A percentile compares a stretch with the other conserved stretches of the same genome.
Conservation (phyloP, 2,888 invertebrate genomes). For the Geotrupes spiniger region DNA sequence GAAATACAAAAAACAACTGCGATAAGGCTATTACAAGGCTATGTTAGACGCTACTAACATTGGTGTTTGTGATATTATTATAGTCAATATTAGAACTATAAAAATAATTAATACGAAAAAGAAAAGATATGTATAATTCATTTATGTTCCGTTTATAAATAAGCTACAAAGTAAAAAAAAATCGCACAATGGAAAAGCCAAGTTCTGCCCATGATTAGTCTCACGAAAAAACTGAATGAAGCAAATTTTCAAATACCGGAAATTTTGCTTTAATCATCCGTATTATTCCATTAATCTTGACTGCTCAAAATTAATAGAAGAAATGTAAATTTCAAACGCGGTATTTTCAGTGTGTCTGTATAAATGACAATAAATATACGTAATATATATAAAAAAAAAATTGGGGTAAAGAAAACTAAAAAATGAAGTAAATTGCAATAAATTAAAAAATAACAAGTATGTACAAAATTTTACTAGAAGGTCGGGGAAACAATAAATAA, state of each 20-base stretch:
- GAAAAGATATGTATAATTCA: too few relatives aligned
- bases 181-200: too few relatives aligned
- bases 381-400: conserved; percentile 3
- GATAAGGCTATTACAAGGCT: conserved; percentile 35
- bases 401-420: conserved; percentile 19
- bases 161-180: too few relatives aligned
- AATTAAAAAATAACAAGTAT: conserved; percentile 12
- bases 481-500: conserved; percentile 22
- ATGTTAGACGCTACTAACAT: conserved; percentile 35
- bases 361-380: background rate
- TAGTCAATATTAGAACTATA: conserved; percentile 8
- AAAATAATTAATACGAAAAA: background rate
- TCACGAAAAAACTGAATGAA: too few relatives aligned
- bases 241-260: too few relatives aligned
- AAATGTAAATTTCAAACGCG: too few relatives aligned
- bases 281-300: too few relatives aligned
- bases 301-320: too few relatives aligned
- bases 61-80: conserved; percentile 25
- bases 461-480: conserved; percentile 18
- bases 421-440: conserved; percentile 8
- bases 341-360: background rate
- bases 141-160: too few relatives aligned
- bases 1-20: conserved; percentile 15
- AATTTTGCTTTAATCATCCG: too few relatives aligned
- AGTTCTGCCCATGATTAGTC: too few relatives aligned